These are phyloP conservation scores for Columbina picui DNA, from an alignment of 2,113 vertebrate genomes.

Conservation along the genomic window DNA sequence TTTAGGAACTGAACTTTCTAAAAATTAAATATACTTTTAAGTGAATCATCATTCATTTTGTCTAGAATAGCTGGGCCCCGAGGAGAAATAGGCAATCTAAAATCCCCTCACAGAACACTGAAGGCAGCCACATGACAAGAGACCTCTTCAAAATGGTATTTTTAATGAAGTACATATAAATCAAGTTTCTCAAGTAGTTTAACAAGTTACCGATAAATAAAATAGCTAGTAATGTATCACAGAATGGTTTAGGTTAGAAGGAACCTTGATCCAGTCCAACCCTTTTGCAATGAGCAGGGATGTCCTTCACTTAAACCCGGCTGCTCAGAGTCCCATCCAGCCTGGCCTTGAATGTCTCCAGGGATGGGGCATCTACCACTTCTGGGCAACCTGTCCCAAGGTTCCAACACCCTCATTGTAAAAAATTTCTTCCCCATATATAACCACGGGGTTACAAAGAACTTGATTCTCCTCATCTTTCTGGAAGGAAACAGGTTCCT, in stretches of 20 bases:
- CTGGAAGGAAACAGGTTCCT: neutral
- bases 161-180: conserved; percentile 33
- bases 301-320: no score
- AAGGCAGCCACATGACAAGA: neutral
- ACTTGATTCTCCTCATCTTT: neutral
- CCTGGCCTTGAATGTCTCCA: no score
- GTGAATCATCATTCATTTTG: conserved; percentile 1
- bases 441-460: conserved; percentile 19
- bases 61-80: neutral
- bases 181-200: conserved; percentile 12
- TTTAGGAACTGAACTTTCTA: conserved; percentile 16
- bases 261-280: no score
- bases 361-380: no score
- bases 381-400: no score
- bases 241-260: no score
- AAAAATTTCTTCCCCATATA: neutral
- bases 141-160: conserved; percentile 16
- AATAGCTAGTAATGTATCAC: neutral
- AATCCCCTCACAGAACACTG: neutral
- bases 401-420: no score
- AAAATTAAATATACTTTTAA: neutral
- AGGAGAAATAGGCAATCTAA: neutral
- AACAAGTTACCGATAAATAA: conserved; percentile 4
- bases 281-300: no score
- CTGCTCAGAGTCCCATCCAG: no score